Evolutionary conservation across 2,797 vertebrate genomes (phyloP), one percentile per base, ranked within the genome.

Genomic region (Spondyliosoma cantharus): DNA sequence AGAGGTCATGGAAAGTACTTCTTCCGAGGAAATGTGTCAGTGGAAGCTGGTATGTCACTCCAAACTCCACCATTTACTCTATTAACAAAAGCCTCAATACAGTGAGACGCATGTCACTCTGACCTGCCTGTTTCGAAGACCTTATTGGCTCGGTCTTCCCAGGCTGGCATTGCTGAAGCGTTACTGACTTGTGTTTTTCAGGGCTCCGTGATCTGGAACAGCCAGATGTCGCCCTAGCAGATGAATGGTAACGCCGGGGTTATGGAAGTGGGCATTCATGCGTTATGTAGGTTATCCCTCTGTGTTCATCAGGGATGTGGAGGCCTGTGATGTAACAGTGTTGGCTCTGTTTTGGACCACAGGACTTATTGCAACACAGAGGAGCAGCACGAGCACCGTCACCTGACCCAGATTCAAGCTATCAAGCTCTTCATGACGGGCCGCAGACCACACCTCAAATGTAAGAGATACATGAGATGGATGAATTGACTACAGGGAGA

Each of bases 351-450:
- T 37, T 84, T 87, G 69, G 71, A 83, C 75, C 45, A 20, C 87
- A 99, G 98, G 98, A 97, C 96, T 11, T 99, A 99, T 89, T 99
- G 98, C 94, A 98, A 99, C 93, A 99, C 96, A 2, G 97, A 98
- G 82, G 93, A 97, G 43, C 95, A 97, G 86, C 97, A 97, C 0
- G 97, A 98, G n/a, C 97, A 99, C 85, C 97, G 96, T 3, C 96
- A 97, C 90, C 95, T 99, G 87, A 95, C 96, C 78, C 98, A 99
- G 83, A 91, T 98, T 84, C 96, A 98, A 89, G 98, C 98, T 65
- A 98, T 99, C 87, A 98, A 96, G 92, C 96, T 96, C 84, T 99
- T 97, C 94, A 96, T 99, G 94, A 97, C 95, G 15, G 96, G 96
- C 84, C 97, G 96, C 89, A 96, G 96, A 88, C 95, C 96, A 2